Evolutionary conservation across 2,797 vertebrate genomes (phyloP), one percentile per base, ranked within the genome.

Genomic region (Gobionotothen gibberifrons): DNA sequence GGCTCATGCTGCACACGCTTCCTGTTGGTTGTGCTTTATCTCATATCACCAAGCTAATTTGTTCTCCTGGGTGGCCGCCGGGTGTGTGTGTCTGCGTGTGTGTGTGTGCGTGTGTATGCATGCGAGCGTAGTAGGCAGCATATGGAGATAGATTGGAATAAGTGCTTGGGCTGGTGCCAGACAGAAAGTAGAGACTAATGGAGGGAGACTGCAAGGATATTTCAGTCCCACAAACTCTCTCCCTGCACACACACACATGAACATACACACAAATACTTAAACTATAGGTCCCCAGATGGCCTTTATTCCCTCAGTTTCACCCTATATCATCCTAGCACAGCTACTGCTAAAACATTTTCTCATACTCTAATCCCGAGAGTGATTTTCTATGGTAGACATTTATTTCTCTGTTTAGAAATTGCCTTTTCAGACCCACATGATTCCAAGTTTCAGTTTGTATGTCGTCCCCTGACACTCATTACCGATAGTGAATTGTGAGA

Each of bases 91-190:
- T 66, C 54, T 53, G 39, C 51, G 59, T 52, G 51, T n/a, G 54
- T 53, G 39, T 47, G 59, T 48, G 51, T n/a, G 46, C 57, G 66
- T 48, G 55, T 68, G 66, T 61, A 46, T 65, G 43, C n/a, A 63
- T 63, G 66, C 47, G 58, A 64, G 71, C 69, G 59, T 69, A 53
- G 47, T 67, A 73, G 69, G 64, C 67, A 84, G 78, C 87, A 90
- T 92, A 91, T 87, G 88, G 90, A 87, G 67, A 74, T 29, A 83
- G 87, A 90, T 78, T 78, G 77, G 61, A 82, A 19, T 71, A 79
- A 85, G 69, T 83, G 85, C 73, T 83, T 88, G 81, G 79, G 46
- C 40, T 74, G 49, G 56, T 79, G 89, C 89, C 89, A 87, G 70
- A 85, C 76, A 70, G 61, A 80, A 74, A 87, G 82, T 81, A 74